phyloP scores from a whole-genome alignment of 2,888 invertebrate species.

The Branchellion lobata region DNA sequence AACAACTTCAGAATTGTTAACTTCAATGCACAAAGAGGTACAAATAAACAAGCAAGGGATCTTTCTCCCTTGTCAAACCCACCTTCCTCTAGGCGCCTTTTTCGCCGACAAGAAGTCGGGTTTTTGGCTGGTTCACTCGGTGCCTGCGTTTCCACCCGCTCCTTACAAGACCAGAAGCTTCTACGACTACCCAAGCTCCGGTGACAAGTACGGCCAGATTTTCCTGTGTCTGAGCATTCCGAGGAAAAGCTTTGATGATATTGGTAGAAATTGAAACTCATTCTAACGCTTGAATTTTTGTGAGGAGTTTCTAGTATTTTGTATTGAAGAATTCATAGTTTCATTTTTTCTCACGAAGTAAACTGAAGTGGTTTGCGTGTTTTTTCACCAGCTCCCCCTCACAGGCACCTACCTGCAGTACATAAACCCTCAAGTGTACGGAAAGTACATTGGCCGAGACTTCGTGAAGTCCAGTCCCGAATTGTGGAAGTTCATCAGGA shows the following conservation, averaged over 20 bases:
- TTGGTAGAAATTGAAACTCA: slow-evolving; percentile 22
- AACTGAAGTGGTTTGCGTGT: too few relatives aligned
- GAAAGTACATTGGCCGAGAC: not conserved
- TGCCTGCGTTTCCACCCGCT: slow-evolving; percentile 21
- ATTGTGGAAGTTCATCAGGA: slow-evolving; percentile 15
- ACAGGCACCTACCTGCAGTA: slow-evolving; percentile 26
- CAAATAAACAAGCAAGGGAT: too few relatives aligned
- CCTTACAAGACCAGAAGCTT: not conserved
- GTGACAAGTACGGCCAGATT: slow-evolving; percentile 4
- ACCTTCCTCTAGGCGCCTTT: slow-evolving; percentile 5
- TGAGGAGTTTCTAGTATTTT: too few relatives aligned
- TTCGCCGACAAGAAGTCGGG: slow-evolving; percentile 25
- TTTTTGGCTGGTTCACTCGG: slow-evolving; percentile 32
- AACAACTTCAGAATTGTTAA: too few relatives aligned
- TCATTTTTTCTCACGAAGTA: too few relatives aligned
- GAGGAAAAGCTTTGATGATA: not conserved
- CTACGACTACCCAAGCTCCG: slow-evolving; percentile 19
- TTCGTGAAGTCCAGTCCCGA: not conserved
- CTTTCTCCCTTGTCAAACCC: too few relatives aligned
- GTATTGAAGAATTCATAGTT: too few relatives aligned
- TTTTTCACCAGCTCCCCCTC: too few relatives aligned
- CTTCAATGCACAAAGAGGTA: too few relatives aligned
- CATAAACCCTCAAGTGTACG: slow-evolving; percentile 28
- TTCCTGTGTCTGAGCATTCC: slow-evolving; percentile 11
- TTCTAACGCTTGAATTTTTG: too few relatives aligned